Percentiles rank a stretch among this genome's conserved stretches.
Evolutionary conservation across 2,888 invertebrate species (phyloP).

Genomic region (Myopa tessellatipennis): DNA sequence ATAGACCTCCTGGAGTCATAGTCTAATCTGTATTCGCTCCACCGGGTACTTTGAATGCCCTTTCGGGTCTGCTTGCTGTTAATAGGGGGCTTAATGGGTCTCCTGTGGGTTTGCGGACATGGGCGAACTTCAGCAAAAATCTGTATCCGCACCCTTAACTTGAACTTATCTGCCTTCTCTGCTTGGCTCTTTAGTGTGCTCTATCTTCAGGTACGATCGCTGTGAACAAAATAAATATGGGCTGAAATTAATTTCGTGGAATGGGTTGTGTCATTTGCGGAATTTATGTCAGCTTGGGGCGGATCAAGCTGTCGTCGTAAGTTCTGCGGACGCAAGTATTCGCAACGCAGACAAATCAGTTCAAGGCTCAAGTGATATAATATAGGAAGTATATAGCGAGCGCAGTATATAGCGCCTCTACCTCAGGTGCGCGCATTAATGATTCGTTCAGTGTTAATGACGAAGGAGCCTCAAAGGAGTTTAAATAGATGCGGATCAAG

Average conservation of each 20-base stretch:
- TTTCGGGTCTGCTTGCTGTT: too few species aligned
- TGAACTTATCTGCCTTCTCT: background rate
- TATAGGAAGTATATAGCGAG: too few species aligned
- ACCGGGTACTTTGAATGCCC: too few species aligned
- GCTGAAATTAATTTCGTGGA: conserved; percentile 33
- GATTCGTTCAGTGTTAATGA: too few species aligned
- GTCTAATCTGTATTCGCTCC: too few species aligned
- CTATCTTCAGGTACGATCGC: conserved; percentile 8
- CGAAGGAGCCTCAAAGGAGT: too few species aligned
- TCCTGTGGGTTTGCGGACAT: too few species aligned
- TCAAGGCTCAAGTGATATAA: background rate
- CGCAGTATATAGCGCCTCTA: too few species aligned
- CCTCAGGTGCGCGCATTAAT: too few species aligned
- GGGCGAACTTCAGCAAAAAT: background rate
- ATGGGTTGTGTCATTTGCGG: conserved; percentile 36
- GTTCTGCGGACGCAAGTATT: conserved; percentile 13
- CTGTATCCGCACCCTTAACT: background rate
- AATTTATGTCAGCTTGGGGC: conserved; percentile 38
- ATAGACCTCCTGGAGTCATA: too few species aligned
- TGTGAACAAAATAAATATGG: conserved; percentile 29
- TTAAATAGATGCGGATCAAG: too few species aligned
- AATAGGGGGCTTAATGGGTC: too few species aligned
- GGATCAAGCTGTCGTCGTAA: conserved; percentile 36
- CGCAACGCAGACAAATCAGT: conserved; percentile 15
- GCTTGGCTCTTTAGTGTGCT: background rate